These are phyloP conservation scores for Rousettus leschenaultii DNA, from an alignment of 2,113 vertebrate genomes.

Conservation along the genomic window DNA sequence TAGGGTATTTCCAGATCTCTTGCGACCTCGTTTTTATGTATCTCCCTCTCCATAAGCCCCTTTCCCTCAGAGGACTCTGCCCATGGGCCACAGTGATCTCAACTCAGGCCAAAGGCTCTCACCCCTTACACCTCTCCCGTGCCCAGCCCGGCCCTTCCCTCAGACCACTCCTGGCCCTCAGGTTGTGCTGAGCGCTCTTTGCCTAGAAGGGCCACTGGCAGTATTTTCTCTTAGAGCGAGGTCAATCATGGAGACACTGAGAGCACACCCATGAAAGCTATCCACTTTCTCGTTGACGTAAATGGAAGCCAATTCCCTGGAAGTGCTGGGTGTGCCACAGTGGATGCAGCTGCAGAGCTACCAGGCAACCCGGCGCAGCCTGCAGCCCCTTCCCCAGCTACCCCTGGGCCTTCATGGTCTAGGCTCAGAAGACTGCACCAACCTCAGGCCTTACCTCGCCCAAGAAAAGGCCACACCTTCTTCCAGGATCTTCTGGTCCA, in stretches of 20 bases:
- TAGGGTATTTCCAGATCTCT: background rate
- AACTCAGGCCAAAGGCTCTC: background rate
- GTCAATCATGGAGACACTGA: background rate
- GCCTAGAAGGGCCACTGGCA: background rate
- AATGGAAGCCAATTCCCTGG: background rate
- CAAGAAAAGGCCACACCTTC: slow-evolving; percentile 4
- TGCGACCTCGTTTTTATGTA: background rate
- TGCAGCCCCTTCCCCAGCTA: background rate
- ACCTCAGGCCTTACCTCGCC: slow-evolving; percentile 43
- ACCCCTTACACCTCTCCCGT: background rate
- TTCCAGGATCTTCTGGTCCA: slow-evolving; percentile 15
- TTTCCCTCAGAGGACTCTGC: background rate
- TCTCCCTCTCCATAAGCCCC: background rate
- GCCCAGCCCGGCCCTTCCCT: background rate
- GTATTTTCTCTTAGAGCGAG: background rate
- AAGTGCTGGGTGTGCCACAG: no score
- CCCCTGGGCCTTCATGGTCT: rapidly evolving
- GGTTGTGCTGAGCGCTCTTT: background rate
- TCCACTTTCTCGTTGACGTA: background rate
- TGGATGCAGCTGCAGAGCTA: background rate
- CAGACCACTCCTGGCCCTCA: background rate
- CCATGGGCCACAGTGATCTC: background rate
- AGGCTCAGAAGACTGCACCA: background rate
- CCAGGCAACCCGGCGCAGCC: rapidly evolving
- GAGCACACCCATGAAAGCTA: background rate